These are phyloP conservation scores for Molorchus minor DNA, from an alignment of 2,888 invertebrate species.

Conservation along the genomic window DNA sequence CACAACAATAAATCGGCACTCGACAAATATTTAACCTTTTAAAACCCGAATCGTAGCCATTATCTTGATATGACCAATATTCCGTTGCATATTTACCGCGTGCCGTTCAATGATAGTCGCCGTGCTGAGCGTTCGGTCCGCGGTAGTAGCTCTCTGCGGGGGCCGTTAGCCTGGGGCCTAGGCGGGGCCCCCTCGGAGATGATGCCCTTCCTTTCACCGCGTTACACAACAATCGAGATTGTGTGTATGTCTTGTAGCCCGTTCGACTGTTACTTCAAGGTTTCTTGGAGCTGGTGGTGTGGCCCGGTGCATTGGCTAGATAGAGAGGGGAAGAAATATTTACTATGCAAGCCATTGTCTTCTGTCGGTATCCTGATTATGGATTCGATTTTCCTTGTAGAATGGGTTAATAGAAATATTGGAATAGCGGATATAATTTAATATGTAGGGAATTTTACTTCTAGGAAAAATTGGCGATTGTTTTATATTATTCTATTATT, in stretches of 20 bases:
- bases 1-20: slow-evolving; percentile 2
- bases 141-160: slow-evolving; percentile 58
- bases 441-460: too few species aligned
- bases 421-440: too few species aligned
- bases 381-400: too few species aligned
- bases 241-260: slow-evolving; percentile 47
- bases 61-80: slow-evolving; percentile 6
- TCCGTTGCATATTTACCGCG: slow-evolving; percentile 6
- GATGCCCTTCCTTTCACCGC: slow-evolving; percentile 63
- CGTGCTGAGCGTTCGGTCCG: slow-evolving; percentile 33
- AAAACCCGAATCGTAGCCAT: not conserved
- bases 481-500: too few species aligned
- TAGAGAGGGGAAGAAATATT: too few species aligned
- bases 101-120: slow-evolving; percentile 11
- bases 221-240: slow-evolving; percentile 59
- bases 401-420: too few species aligned
- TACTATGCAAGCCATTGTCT: too few species aligned
- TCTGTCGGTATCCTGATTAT: too few species aligned
- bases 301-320: not conserved
- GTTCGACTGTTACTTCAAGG: slow-evolving; percentile 43
- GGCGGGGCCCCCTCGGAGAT: slow-evolving; percentile 62
- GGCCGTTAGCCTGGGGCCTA: slow-evolving; percentile 60
- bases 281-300: slow-evolving; percentile 35
- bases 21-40: slow-evolving; percentile 15
- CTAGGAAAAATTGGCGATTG: too few species aligned